phyloP scores from a whole-genome alignment of 2,113 vertebrate species.

The Oenanthe melanoleuca region DNA sequence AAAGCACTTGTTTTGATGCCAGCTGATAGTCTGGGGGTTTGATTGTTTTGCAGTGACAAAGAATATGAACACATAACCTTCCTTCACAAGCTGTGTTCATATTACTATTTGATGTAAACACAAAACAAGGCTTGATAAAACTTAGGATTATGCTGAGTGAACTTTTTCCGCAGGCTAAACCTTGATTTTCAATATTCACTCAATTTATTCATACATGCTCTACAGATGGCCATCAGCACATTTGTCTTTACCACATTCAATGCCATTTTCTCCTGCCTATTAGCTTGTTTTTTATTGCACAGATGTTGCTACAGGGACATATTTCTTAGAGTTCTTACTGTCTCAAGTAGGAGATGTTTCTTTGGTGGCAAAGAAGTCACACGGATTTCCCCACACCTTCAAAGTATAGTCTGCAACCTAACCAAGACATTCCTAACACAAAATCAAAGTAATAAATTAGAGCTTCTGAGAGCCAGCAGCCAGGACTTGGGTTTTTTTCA shows the following conservation, averaged over 20 bases:
- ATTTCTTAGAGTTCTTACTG: not conserved
- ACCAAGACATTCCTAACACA: not conserved
- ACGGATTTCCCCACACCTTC: not conserved
- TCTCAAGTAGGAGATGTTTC: not conserved
- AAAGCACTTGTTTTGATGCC: not conserved
- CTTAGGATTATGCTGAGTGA: not conserved
- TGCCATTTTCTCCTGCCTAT: not conserved
- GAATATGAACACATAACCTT: not conserved
- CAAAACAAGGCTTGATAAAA: not conserved
- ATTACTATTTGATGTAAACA: not conserved
- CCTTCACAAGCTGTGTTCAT: not conserved
- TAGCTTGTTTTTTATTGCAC: not conserved
- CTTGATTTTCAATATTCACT: not conserved
- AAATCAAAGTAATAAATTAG: not conserved
- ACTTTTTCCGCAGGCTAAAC: not conserved
- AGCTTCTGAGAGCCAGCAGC: not conserved
- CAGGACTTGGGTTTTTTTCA: not conserved
- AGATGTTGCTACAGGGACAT: not conserved
- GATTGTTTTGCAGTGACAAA: not conserved
- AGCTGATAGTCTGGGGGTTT: not conserved
- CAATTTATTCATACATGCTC: not conserved
- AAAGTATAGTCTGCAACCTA: not conserved
- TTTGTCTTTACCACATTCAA: not conserved
- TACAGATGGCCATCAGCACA: not conserved
- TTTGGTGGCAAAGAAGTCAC: not conserved